Base-by-base conservation (phyloP, 2,888 invertebrate genomes). In the Tridacna gigas region DNA sequence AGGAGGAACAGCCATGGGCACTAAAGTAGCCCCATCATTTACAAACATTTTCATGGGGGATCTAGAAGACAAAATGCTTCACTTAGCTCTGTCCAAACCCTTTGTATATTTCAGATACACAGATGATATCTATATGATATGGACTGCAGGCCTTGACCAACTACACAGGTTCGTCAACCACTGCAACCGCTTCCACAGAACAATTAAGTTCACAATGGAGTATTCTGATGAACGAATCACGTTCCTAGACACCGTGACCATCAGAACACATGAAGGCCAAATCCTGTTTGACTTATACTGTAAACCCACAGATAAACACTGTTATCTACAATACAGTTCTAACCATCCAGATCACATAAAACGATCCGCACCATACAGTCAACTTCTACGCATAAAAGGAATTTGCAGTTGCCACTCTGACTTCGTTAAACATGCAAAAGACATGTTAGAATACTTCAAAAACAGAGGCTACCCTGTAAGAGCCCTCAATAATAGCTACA, bases 71-170 rank as follows among this genome's bases (percentile, higher is more conserved):
- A 69, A 26, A 69, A 69, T 45, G 28, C 45, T n/a, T n/a, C n/a
- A n/a, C n/a, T n/a, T 18, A 51, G 51, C 51, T 13, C 51, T 18
- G 18, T 51, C 51, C 51, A 37, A 67, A 69, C 85, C 85, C 4
- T 9, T 13, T 20, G 0, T 83, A 11, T 86, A 78, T 61, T 48
- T 73, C 0, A 26, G 88, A 56, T 88, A 61, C 63, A 88, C 86
- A 25, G 84, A 76, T 60, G 86, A 87, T 47, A 79, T 83, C 20
- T 83, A 83, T 60, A 48, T 83, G 20, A 77, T 88, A n/a, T 83
- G 83, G 82, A 69, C 78, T 20, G 67, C 61, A 20, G 47, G 61
- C 26, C 22, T 37, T 9, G 9, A 15, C 25, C 48, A 79, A 47
- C 48, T 79, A 22, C 13, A 74, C 26, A 2, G 26, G 15, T 79